Conservation (phyloP, 2,797 vertebrate genomes). For the Pterois miles region DNA sequence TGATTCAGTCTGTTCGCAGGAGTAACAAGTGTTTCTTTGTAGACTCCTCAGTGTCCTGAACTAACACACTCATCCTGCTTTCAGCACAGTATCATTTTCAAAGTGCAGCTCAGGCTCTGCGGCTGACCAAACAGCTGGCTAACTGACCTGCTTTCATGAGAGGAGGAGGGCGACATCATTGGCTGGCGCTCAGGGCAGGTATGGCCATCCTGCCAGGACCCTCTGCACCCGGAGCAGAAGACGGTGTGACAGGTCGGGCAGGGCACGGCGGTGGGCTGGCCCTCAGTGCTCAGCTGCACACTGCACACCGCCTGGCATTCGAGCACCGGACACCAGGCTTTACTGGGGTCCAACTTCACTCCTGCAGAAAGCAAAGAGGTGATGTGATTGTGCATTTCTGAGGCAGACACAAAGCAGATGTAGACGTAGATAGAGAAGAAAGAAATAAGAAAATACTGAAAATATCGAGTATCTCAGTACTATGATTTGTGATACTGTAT, state of each 20-base stretch:
- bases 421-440: background rate
- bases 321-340: conserved; percentile 91
- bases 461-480: no score
- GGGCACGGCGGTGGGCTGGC: conserved; percentile 79
- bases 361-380: conserved; percentile 74
- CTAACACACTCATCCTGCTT: conserved; percentile 4
- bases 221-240: conserved; percentile 93
- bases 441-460: no score
- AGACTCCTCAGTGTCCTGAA: background rate
- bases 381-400: background rate
- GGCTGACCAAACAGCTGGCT: background rate
- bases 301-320: conserved; percentile 93
- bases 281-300: conserved; percentile 73
- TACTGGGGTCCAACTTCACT: conserved; percentile 92
- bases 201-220: conserved; percentile 83
- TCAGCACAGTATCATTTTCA: conserved; percentile 18
- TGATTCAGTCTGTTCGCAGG: background rate
- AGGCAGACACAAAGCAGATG: background rate
- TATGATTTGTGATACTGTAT: no score
- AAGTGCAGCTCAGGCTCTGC: conserved; percentile 5
- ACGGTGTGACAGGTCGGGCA: conserved; percentile 85
- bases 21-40: background rate
- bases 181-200: conserved; percentile 85
- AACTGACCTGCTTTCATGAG: conserved; percentile 86
- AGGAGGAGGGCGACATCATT: conserved; percentile 65